phyloP scores from a whole-genome alignment of 2,797 vertebrate species.

The Phoebastria nigripes region DNA sequence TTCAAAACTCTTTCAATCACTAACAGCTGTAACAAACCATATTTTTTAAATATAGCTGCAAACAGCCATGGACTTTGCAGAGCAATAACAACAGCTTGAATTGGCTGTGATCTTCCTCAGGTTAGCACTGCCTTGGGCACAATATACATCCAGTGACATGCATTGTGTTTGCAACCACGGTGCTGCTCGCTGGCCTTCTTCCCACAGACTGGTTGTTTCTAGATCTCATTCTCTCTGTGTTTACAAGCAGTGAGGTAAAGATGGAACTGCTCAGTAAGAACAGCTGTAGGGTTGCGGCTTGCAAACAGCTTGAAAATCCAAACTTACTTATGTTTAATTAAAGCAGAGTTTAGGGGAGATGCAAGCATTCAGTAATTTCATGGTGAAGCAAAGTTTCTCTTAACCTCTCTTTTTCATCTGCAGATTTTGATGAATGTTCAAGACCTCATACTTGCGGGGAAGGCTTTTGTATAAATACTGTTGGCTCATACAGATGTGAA shows the following conservation, averaged over 20 bases:
- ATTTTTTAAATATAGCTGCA: not conserved
- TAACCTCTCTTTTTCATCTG: not conserved
- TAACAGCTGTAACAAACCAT: not conserved
- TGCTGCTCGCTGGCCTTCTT: not conserved
- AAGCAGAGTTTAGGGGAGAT: not conserved
- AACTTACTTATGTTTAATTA: not conserved
- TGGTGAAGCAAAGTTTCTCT: not conserved
- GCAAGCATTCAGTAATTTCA: not conserved
- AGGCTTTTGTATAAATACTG: conserved; percentile 78
- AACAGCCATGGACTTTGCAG: not conserved
- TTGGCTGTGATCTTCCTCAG: not conserved
- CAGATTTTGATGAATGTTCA: conserved; percentile 83
- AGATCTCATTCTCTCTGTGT: not conserved
- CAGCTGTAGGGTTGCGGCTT: not conserved
- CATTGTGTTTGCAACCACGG: not conserved
- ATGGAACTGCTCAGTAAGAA: not conserved
- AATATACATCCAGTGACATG: rapidly evolving
- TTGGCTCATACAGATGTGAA: conserved; percentile 80
- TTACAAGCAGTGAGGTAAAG: not conserved
- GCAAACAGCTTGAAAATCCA: not conserved
- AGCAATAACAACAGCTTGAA: not conserved
- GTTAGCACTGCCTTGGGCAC: not conserved
- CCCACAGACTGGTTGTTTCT: not conserved
- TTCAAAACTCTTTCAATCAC: not conserved
- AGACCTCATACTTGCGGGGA: conserved; percentile 75